Conservation (phyloP, 2,797 vertebrate genomes). For the Phylloscopus collybita region DNA sequence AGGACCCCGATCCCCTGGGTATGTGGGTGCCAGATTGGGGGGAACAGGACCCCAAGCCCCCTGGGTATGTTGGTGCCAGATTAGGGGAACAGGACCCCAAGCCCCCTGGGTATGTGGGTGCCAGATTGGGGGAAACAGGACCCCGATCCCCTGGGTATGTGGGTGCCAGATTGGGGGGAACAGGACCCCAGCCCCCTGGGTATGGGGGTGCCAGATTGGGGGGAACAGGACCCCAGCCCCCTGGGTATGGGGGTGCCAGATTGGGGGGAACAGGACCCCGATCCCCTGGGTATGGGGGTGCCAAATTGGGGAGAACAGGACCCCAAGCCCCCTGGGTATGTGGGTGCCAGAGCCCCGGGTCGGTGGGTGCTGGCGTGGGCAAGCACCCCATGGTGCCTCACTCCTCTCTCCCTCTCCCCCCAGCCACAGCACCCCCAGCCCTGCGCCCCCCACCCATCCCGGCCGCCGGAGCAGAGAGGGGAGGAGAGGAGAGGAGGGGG, state of each 20-base stretch:
- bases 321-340: neutral
- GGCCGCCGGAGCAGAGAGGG: neutral
- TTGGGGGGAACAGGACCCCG: neutral
- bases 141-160: neutral
- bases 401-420: slow-evolving; percentile 36
- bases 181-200: neutral
- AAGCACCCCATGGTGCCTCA: neutral
- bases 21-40: too few relatives aligned
- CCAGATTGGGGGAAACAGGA: neutral
- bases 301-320: neutral
- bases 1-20: too few relatives aligned
- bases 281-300: neutral
- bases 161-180: neutral
- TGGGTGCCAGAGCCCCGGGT: neutral
- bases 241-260: too few relatives aligned
- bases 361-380: neutral
- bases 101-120: too few relatives aligned
- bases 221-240: too few relatives aligned
- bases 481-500: neutral
- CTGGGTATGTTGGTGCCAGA: too few relatives aligned
- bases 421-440: slow-evolving; percentile 52
- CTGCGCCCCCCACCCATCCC: neutral
- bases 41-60: neutral
- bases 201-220: neutral
- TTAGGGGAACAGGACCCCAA: too few relatives aligned